These are phyloP conservation scores for Dryobota labecula DNA, from an alignment of 2,888 invertebrate species.

Conservation along the genomic window DNA sequence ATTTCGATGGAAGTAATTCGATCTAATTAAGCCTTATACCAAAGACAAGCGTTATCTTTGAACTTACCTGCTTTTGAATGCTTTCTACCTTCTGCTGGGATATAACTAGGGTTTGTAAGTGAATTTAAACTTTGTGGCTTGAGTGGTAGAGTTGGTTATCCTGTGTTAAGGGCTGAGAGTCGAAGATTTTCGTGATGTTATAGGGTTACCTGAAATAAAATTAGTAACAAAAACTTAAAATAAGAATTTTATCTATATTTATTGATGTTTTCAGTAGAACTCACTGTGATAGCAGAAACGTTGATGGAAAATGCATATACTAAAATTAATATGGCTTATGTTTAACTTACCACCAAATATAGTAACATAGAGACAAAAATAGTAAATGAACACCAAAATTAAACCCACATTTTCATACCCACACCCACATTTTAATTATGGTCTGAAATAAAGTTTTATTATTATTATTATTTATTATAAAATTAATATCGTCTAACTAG, in stretches of 20 bases:
- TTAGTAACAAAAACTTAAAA: not conserved
- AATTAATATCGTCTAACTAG: too few relatives aligned
- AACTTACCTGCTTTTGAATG: slow-evolving; percentile 83
- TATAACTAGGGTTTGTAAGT: slow-evolving; percentile 2
- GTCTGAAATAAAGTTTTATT: too few relatives aligned
- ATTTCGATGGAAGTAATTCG: slow-evolving; percentile 76
- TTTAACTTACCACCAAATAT: too few relatives aligned
- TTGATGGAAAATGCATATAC: not conserved
- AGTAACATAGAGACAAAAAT: too few relatives aligned
- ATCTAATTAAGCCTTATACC: slow-evolving; percentile 85
- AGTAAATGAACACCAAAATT: too few relatives aligned
- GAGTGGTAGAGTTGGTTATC: slow-evolving; percentile 58
- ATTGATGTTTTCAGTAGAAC: not conserved
- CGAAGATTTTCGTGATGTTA: slow-evolving; percentile 72
- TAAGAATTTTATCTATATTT: not conserved
- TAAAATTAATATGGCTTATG: too few relatives aligned
- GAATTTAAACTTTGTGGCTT: slow-evolving; percentile 50
- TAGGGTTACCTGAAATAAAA: slow-evolving; percentile 54
- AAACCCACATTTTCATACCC: too few relatives aligned
- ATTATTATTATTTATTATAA: too few relatives aligned
- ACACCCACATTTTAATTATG: too few relatives aligned
- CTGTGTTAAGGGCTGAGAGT: slow-evolving; percentile 53
- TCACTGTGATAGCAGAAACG: not conserved
- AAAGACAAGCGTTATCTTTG: slow-evolving; percentile 86
- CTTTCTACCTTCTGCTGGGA: slow-evolving; percentile 73